A percentile compares a stretch with the other conserved stretches of the same genome.
Evolutionary conservation across 2,888 invertebrate genomes (phyloP).

Genomic region (Syritta pipiens): DNA sequence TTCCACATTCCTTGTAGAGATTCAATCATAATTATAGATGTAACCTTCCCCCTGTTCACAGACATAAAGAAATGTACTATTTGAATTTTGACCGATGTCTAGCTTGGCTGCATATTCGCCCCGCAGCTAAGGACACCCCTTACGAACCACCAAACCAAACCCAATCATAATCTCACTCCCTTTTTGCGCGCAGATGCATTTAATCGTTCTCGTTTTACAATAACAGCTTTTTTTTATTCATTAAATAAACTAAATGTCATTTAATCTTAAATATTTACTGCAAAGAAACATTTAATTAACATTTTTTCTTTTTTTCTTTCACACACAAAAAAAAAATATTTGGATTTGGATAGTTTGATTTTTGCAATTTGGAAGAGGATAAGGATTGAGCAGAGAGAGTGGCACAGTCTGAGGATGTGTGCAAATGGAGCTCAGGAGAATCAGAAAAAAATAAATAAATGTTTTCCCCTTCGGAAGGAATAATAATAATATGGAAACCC

Average conservation of each 20-base stretch:
- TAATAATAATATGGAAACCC: constrained; percentile 46
- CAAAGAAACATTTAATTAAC: constrained; percentile 63
- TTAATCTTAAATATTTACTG: constrained; percentile 35
- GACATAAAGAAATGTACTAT: constrained; percentile 1
- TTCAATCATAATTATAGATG: not conserved
- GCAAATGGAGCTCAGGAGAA: constrained; percentile 45
- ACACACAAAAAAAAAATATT: constrained; percentile 44
- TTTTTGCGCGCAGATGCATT: constrained; percentile 30
- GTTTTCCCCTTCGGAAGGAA: constrained; percentile 20
- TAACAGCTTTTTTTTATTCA: constrained; percentile 24
- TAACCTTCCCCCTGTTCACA: not conserved
- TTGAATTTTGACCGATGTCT: constrained; percentile 1
- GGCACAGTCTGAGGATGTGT: constrained; percentile 10
- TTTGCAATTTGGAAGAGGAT: constrained; percentile 63
- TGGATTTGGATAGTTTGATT: constrained; percentile 68
- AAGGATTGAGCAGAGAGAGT: constrained; percentile 37
- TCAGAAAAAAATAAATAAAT: constrained; percentile 25
- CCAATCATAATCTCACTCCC: constrained; percentile 3
- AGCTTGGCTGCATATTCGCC: not conserved
- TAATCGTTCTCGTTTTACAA: constrained; percentile 5
- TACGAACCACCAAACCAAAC: not conserved
- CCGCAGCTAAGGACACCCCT: not conserved
- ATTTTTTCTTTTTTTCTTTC: constrained; percentile 65
- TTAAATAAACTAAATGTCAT: constrained; percentile 53
- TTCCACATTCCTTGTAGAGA: constrained; percentile 6